phyloP scores from a whole-genome alignment of 2,797 vertebrate species.

The Eulemur rubriventer region DNA sequence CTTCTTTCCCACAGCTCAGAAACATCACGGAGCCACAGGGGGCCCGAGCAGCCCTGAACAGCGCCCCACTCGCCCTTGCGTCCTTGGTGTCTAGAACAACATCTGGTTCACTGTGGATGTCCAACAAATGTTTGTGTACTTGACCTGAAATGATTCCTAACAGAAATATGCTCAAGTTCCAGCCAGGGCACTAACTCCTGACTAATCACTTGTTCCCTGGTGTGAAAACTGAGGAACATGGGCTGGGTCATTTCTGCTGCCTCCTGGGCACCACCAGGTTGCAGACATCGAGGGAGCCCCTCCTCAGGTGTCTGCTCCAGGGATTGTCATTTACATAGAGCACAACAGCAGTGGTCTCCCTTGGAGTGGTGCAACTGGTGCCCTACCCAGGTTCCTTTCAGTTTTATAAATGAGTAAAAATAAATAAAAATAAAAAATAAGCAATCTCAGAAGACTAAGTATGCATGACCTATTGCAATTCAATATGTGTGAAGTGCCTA shows the following conservation, averaged over 20 bases:
- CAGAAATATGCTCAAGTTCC: neutral
- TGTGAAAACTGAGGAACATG: neutral
- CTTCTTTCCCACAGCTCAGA: neutral
- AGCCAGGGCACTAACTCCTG: neutral
- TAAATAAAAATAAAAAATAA: neutral
- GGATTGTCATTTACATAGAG: neutral
- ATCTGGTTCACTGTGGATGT: neutral
- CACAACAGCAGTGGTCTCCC: neutral
- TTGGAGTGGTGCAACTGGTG: neutral
- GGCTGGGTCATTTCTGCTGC: neutral
- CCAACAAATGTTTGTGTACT: neutral
- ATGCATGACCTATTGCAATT: conserved; percentile 8
- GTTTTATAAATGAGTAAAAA: neutral
- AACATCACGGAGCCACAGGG: neutral
- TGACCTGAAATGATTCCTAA: conserved; percentile 25
- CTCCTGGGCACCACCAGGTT: neutral
- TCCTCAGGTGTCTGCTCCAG: neutral
- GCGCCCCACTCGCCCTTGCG: neutral
- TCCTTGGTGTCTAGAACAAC: neutral
- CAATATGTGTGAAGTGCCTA: conserved; percentile 23
- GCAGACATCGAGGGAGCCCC: no score
- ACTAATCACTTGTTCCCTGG: neutral
- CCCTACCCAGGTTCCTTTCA: neutral
- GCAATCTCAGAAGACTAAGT: neutral
- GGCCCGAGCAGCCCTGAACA: neutral